Evolutionary conservation across 1,140 invertebrate species (phyloP).

Genomic region (Macrobrachium rosenbergii): DNA sequence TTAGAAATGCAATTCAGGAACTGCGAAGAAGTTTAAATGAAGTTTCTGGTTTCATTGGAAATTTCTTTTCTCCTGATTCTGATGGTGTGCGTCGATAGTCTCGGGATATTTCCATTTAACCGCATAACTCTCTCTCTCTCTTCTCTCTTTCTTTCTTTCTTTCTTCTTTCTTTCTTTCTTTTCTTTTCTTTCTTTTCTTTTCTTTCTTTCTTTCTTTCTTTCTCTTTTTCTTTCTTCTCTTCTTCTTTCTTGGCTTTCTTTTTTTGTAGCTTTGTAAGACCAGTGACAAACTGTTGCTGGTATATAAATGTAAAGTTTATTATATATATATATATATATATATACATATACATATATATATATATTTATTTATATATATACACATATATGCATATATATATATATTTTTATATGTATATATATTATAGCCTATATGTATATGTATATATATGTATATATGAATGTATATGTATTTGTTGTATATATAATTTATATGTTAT

Average conservation of each 20-base stretch:
- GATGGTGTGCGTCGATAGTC: too few species aligned
- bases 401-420: conserved; percentile 13
- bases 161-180: not conserved
- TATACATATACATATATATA: conserved; percentile 16
- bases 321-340: conserved; percentile 27
- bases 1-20: too few species aligned
- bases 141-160: not conserved
- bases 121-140: not conserved
- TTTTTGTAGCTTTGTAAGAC: too few species aligned
- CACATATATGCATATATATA: conserved; percentile 12
- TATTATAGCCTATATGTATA: conserved; percentile 1
- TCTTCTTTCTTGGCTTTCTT: too few species aligned
- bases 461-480: not conserved
- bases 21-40: too few species aligned
- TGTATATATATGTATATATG: conserved; percentile 3
- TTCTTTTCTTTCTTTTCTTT: not conserved
- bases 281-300: too few species aligned
- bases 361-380: conserved; percentile 10
- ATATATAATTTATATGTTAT: too few species aligned
- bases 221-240: not conserved
- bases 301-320: not conserved
- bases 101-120: too few species aligned
- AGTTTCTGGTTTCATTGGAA: too few species aligned
- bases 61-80: too few species aligned
- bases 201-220: not conserved